These are phyloP conservation scores for Trachops cirrhosus DNA, from an alignment of 2,797 vertebrate species.

Conservation along the genomic window DNA sequence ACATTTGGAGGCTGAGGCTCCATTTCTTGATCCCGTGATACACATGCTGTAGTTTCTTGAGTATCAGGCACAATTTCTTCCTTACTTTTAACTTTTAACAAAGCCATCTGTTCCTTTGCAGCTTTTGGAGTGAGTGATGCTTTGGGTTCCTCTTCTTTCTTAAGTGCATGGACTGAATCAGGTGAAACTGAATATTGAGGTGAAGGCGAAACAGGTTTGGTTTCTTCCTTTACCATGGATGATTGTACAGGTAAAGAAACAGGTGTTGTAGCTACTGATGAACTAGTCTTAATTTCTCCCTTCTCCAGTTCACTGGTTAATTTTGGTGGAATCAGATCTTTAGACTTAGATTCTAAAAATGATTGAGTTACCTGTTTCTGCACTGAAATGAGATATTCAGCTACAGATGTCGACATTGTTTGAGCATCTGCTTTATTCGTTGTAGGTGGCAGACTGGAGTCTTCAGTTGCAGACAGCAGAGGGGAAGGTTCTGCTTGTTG, in stretches of 20 bases:
- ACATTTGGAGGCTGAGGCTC: constrained; percentile 58
- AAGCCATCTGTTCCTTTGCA: constrained; percentile 62
- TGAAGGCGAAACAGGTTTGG: background rate
- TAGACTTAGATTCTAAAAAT: background rate
- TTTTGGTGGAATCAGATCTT: background rate
- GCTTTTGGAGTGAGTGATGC: background rate
- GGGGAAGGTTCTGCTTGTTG: background rate
- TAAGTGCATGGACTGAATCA: constrained; percentile 8
- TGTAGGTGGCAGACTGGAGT: background rate
- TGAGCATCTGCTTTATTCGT: background rate
- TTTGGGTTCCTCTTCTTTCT: constrained; percentile 54
- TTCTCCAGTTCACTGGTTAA: constrained; percentile 10
- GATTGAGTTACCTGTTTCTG: constrained; percentile 28
- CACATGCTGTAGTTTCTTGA: constrained; percentile 41
- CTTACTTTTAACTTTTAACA: constrained; percentile 52
- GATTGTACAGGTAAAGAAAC: background rate
- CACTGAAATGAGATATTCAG: constrained; percentile 63
- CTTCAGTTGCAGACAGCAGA: background rate
- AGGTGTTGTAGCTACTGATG: background rate
- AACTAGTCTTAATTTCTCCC: constrained; percentile 12
- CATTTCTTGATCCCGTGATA: constrained; percentile 43
- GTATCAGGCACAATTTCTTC: constrained; percentile 51
- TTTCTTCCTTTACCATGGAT: constrained; percentile 24
- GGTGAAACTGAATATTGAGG: constrained; percentile 31
- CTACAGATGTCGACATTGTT: constrained; percentile 47